Evolutionary conservation across 2,113 vertebrate species (phyloP).

Genomic region (Atlantisia rogersi): DNA sequence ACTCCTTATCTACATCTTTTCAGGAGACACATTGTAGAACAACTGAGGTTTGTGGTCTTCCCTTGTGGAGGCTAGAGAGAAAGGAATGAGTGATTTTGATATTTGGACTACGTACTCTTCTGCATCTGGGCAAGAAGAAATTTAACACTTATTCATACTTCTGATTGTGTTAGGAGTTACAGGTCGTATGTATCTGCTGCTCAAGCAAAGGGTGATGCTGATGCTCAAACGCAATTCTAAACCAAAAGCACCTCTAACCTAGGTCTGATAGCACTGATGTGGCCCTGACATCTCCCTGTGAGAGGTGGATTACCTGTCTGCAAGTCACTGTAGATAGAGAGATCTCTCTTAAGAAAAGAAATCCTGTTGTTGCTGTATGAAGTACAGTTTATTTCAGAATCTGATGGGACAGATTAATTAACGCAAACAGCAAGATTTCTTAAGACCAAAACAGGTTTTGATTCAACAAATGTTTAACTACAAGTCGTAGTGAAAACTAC

Average conservation of each 20-base stretch:
- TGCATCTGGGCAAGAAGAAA: neutral
- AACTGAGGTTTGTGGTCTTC: neutral
- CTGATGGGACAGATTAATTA: neutral
- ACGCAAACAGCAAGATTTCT: constrained; percentile 20
- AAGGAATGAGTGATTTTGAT: neutral
- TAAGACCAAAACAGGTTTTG: neutral
- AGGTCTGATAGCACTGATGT: neutral
- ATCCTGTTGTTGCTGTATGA: neutral
- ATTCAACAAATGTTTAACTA: constrained; percentile 16
- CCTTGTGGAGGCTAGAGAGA: neutral
- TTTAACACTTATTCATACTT: neutral
- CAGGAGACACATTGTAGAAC: neutral
- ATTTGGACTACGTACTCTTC: neutral
- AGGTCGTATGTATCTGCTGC: neutral
- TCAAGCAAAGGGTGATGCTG: neutral
- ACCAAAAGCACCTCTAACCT: neutral
- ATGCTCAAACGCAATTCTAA: neutral
- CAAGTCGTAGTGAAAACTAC: neutral
- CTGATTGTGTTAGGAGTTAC: neutral
- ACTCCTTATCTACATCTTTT: neutral
- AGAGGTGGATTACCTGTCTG: neutral
- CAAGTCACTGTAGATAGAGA: neutral
- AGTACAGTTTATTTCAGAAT: neutral
- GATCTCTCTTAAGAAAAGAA: neutral
- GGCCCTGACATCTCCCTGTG: neutral